Conservation (phyloP, 2,113 vertebrate species). For the Channa argus region DNA sequence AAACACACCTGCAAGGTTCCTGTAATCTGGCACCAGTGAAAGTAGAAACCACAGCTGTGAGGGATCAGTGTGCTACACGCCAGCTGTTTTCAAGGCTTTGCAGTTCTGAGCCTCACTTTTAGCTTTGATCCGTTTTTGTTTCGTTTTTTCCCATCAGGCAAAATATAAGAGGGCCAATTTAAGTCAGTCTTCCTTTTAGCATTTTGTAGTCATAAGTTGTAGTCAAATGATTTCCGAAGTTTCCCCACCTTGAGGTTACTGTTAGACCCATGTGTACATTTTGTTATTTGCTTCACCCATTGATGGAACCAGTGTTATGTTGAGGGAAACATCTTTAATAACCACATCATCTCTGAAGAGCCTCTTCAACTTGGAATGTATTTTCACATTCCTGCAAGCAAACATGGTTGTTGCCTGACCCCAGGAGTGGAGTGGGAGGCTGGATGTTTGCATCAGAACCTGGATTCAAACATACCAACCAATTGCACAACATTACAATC, state of each 20-base stretch:
- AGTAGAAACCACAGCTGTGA: background rate
- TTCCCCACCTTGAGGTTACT: background rate
- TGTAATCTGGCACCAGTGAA: no score
- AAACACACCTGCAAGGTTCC: background rate
- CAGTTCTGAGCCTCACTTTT: slow-evolving; percentile 30
- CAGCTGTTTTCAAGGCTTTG: slow-evolving; percentile 29
- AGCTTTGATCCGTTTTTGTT: slow-evolving; percentile 29
- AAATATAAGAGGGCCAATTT: slow-evolving; percentile 1
- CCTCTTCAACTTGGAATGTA: slow-evolving; percentile 58
- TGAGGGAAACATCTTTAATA: slow-evolving; percentile 30
- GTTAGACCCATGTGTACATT: background rate
- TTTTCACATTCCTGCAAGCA: slow-evolving; percentile 51
- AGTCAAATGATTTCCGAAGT: slow-evolving; percentile 1
- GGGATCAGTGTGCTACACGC: slow-evolving; percentile 44
- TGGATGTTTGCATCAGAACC: slow-evolving; percentile 45
- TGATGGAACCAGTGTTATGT: slow-evolving; percentile 26
- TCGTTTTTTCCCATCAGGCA: background rate
- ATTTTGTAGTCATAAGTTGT: background rate
- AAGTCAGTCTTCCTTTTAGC: background rate
- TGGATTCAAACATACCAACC: slow-evolving; percentile 64
- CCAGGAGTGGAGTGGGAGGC: background rate
- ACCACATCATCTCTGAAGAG: slow-evolving; percentile 29
- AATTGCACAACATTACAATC: slow-evolving; percentile 68
- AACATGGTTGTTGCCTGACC: slow-evolving; percentile 38
- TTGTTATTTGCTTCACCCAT: slow-evolving; percentile 1